Conservation (phyloP, 2,888 invertebrate species). For the Cerastis leucographa region DNA sequence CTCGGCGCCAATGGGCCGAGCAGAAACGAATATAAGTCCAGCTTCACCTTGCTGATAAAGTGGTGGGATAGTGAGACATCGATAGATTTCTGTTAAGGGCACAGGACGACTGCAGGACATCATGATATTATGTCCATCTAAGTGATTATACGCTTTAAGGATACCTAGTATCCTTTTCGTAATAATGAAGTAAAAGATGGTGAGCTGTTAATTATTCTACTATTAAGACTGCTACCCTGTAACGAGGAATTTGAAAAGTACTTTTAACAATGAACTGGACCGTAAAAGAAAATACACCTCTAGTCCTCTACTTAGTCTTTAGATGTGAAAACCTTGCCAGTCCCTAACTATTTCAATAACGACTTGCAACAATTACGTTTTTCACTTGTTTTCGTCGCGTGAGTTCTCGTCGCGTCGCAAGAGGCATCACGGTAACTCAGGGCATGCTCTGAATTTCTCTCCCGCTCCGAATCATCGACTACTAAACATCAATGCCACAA, state of each 20-base stretch:
- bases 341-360: neutral
- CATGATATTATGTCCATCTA: too few species aligned
- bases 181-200: neutral
- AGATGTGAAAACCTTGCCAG: neutral
- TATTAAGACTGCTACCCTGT: neutral
- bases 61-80: constrained; percentile 17
- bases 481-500: constrained; percentile 33
- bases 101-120: neutral
- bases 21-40: constrained; percentile 53
- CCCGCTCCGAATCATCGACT: neutral
- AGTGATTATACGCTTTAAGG: neutral
- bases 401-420: neutral
- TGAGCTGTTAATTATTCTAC: neutral
- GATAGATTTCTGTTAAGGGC: neutral
- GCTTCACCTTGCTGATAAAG: constrained; percentile 65
- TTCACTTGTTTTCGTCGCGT: neutral
- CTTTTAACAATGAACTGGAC: neutral
- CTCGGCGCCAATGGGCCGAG: constrained; percentile 62
- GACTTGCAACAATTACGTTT: neutral
- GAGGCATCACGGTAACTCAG: neutral
- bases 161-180: neutral
- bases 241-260: neutral
- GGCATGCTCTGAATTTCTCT: neutral
- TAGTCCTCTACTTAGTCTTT: neutral
- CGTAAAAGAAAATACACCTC: neutral